Evolutionary conservation across 2,888 invertebrate species (phyloP).

Genomic region (Zygothrica quintamaculata): DNA sequence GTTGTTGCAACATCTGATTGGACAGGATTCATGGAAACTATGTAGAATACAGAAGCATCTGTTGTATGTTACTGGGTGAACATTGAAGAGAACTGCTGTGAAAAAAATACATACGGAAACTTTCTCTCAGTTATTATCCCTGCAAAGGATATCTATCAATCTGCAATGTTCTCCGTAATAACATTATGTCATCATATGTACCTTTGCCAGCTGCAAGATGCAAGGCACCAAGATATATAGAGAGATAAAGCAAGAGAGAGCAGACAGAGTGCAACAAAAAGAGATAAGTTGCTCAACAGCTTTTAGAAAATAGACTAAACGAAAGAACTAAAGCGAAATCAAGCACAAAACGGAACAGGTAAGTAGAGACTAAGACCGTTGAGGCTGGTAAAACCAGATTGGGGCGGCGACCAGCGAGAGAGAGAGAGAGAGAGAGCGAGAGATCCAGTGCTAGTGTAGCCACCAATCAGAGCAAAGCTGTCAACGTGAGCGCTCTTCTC

Average conservation of each 20-base stretch:
- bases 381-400: conserved; percentile 82
- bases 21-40: background rate
- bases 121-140: too few species aligned
- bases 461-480: conserved; percentile 81
- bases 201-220: too few species aligned
- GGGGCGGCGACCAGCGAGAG: conserved; percentile 83
- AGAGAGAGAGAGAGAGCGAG: conserved; percentile 67
- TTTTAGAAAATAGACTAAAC: conserved; percentile 3
- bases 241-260: conserved; percentile 2
- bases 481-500: conserved; percentile 24
- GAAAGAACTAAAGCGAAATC: conserved; percentile 20
- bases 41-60: too few species aligned
- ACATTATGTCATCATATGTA: too few species aligned
- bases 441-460: conserved; percentile 33
- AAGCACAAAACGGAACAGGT: conserved; percentile 33
- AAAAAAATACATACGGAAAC: too few species aligned
- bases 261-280: background rate
- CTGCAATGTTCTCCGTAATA: too few species aligned
- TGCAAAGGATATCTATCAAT: too few species aligned
- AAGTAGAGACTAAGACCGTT: conserved; percentile 43
- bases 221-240: background rate
- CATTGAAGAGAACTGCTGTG: too few species aligned
- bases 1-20: conserved; percentile 9
- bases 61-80: too few species aligned
- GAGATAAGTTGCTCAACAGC: conserved; percentile 21